These are phyloP conservation scores for Peromyscus polionotus DNA, from an alignment of 2,113 vertebrate species.

Conservation along the genomic window DNA sequence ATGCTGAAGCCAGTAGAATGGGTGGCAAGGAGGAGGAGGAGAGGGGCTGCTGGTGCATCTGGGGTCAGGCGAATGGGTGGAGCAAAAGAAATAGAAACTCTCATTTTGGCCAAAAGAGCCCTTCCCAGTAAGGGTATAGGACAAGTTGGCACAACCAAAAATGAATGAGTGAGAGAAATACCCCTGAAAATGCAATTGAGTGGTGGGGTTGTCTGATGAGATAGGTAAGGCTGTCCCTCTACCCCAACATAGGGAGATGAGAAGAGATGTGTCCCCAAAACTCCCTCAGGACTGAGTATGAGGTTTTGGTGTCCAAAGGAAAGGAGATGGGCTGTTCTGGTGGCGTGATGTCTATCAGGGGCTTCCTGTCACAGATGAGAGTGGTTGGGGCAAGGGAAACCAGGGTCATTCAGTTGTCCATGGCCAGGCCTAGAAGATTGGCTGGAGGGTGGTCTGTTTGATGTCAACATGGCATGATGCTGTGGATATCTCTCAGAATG, in stretches of 20 bases:
- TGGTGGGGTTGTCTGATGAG: neutral
- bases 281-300: neutral
- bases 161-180: neutral
- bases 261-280: neutral
- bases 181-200: neutral
- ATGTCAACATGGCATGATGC: no score
- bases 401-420: no score
- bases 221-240: neutral
- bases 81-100: neutral
- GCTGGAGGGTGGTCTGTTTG: no score
- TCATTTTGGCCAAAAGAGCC: neutral
- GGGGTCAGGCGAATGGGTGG: neutral
- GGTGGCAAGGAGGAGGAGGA: neutral
- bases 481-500: no score
- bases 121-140: neutral
- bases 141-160: neutral
- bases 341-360: no score
- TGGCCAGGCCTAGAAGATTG: no score
- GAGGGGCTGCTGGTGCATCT: neutral
- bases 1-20: no score
- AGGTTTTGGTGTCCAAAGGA: neutral
- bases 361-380: no score
- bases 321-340: neutral
- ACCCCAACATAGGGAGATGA: neutral
- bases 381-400: no score